These are phyloP conservation scores for Alauda arvensis DNA, from an alignment of 2,797 vertebrate species.

Conservation along the genomic window DNA sequence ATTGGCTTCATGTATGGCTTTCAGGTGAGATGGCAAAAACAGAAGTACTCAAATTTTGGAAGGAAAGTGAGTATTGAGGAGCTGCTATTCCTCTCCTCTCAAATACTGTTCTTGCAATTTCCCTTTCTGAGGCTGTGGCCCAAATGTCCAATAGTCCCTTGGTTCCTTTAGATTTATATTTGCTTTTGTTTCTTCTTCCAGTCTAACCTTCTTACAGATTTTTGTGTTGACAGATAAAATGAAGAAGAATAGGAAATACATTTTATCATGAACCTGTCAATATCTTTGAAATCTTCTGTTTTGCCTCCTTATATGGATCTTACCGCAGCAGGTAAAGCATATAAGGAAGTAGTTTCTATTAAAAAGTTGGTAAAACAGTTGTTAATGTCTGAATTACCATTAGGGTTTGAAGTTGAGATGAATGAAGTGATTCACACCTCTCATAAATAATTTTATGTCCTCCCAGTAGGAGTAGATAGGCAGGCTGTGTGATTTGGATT, in stretches of 20 bases:
- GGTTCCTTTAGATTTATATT: neutral
- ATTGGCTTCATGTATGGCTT: neutral
- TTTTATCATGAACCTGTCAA: rapidly evolving
- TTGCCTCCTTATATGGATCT: neutral
- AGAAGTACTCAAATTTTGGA: neutral
- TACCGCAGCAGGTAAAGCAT: neutral
- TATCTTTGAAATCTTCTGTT: neutral
- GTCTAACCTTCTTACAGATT: neutral
- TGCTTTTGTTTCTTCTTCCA: neutral
- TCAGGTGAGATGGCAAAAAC: neutral
- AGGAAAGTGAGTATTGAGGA: neutral
- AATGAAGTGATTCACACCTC: neutral
- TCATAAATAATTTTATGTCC: neutral
- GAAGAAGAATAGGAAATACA: neutral
- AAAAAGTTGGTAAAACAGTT: neutral
- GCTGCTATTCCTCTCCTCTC: neutral
- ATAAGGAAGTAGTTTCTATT: neutral
- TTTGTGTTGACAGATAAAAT: neutral
- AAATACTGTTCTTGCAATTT: neutral
- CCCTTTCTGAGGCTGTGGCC: neutral
- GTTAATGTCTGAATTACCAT: neutral
- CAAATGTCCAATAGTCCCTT: neutral
- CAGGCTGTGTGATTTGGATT: neutral
- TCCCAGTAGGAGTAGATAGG: neutral
- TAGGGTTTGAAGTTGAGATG: neutral